Evolutionary conservation across 2,888 invertebrate species (phyloP), one percentile per base, ranked within the genome.

Genomic region (Deilephila porcellus): DNA sequence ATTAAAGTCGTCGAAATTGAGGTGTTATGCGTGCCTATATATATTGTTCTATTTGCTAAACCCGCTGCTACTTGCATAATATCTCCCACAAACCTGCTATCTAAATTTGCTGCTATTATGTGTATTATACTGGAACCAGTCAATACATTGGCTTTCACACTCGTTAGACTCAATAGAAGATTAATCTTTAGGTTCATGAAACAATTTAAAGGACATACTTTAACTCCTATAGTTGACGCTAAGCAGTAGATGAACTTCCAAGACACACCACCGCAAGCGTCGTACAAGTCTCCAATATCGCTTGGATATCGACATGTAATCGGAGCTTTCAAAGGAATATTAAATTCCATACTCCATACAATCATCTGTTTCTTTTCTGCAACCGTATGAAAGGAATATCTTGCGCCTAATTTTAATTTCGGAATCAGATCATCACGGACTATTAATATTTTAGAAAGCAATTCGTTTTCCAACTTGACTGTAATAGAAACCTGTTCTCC

Each of bases 181-280:
- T 80, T 86, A 76, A 93, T 92, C 82, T 94, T 94, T 1, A 93
- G 85, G 73, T 92, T 90, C 88, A 94, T 92, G 76, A 92, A 94
- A 76, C 91, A 91, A 77, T 90, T 88, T 59, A 90, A 80, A 20
- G 94, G 94, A 62, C 91, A 90, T 19, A 90, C 80, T 73, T 87
- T 89, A 25, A 87, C 80, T 17, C 93, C 94, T 73, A 94, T 88
- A 56, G 85, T 88, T 0, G 93, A 93, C 63, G 94, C 90, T 8
- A 94, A 82, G 72, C 92, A 92, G 79, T 92, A 94, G 73, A 94
- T 87, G 76, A 94, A 94, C 78, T 89, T 91, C 92, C 93, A 94
- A 17, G 94, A 87, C 17, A 88, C 70, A 14, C 87, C 87, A 45
- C 86, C 81, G 76, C 92, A 93, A 1, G 82, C 84, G 60, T 82